phyloP scores from a whole-genome alignment of 2,797 vertebrate genomes.

The Nasua narica region DNA sequence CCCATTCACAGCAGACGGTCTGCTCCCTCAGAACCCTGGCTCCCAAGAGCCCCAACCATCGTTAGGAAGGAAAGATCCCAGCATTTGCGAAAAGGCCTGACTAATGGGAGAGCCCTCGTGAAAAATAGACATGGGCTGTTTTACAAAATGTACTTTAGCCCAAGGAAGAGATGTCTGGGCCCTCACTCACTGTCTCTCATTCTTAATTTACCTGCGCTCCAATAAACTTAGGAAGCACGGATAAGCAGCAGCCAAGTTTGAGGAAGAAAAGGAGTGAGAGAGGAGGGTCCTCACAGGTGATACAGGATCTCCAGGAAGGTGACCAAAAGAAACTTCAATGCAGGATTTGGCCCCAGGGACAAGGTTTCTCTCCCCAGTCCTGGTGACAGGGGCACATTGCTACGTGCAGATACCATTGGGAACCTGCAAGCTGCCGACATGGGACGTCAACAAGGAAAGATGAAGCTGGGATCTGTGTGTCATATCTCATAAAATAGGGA shows the following conservation, averaged over 20 bases:
- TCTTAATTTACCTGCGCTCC: not conserved
- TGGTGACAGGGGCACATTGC: rapidly evolving
- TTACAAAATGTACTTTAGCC: not conserved
- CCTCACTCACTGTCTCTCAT: not conserved
- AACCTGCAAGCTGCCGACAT: rapidly evolving
- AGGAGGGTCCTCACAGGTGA: not conserved
- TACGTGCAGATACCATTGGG: too few relatives aligned
- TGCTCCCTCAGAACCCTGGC: not conserved
- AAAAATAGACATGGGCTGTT: not conserved
- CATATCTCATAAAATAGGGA: not conserved
- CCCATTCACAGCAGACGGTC: not conserved
- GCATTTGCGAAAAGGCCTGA: not conserved
- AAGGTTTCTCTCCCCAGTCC: not conserved
- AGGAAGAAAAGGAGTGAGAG: not conserved
- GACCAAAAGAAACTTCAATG: not conserved
- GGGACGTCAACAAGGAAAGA: not conserved
- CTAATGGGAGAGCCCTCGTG: not conserved
- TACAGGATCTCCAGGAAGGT: not conserved
- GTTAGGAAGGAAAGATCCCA: not conserved
- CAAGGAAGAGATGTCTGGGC: not conserved
- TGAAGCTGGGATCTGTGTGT: rapidly evolving
- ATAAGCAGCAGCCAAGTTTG: not conserved
- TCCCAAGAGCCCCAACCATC: not conserved
- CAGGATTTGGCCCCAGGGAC: not conserved
- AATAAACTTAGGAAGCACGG: not conserved